Evolutionary conservation across 2,888 invertebrate species (phyloP).

Genomic region (Agrotis ipsilon): DNA sequence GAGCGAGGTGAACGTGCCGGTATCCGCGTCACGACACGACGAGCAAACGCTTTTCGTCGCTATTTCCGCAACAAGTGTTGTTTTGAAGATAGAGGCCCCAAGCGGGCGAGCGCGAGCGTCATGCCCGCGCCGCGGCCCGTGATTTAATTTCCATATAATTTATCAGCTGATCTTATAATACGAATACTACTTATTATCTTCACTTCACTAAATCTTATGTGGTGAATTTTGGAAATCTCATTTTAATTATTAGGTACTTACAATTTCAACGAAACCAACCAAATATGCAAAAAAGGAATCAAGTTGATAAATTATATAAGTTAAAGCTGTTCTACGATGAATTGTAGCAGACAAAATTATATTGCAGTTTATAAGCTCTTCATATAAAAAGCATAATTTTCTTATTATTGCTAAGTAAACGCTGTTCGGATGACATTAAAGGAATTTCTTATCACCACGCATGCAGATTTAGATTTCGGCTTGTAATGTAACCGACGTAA

Average conservation of each 20-base stretch:
- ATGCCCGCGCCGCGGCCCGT: slow-evolving; percentile 57
- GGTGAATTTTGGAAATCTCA: slow-evolving; percentile 3
- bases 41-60: slow-evolving; percentile 84
- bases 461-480: slow-evolving; percentile 8
- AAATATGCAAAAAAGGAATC: slow-evolving; percentile 1
- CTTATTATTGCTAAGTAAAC: neutral
- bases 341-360: neutral
- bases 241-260: slow-evolving; percentile 5
- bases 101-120: slow-evolving; percentile 76
- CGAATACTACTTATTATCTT: slow-evolving; percentile 13
- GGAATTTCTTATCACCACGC: slow-evolving; percentile 5
- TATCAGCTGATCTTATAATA: slow-evolving; percentile 62
- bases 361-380: neutral
- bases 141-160: slow-evolving; percentile 66
- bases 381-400: too few relatives aligned
- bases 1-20: slow-evolving; percentile 79
- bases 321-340: neutral
- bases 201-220: slow-evolving; percentile 14
- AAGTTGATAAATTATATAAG: neutral
- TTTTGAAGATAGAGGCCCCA: slow-evolving; percentile 88
- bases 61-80: slow-evolving; percentile 90
- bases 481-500: neutral
- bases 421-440: neutral
- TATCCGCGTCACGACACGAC: slow-evolving; percentile 72
- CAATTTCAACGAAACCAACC: neutral